phyloP scores from a whole-genome alignment of 1,140 invertebrate species.

The Pseudoatta argentina region DNA sequence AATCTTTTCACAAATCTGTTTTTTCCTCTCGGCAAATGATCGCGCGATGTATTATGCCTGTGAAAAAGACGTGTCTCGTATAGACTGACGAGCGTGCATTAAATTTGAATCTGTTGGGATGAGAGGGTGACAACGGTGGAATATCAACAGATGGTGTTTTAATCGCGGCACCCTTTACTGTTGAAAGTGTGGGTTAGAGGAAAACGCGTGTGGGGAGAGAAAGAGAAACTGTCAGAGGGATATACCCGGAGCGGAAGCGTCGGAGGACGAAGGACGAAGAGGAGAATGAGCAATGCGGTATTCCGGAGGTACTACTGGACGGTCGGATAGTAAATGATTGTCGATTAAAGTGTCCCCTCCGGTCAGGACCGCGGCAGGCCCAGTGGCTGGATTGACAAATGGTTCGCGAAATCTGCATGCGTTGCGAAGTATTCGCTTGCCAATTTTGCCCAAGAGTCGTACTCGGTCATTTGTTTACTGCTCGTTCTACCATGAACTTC shows the following conservation, averaged over 20 bases:
- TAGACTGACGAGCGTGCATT: constrained; percentile 17
- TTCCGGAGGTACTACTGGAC: constrained; percentile 34
- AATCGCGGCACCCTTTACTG: constrained; percentile 71
- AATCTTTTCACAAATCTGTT: constrained; percentile 15
- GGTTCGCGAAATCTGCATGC: constrained; percentile 83
- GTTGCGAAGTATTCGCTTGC: constrained; percentile 76
- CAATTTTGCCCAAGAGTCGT: constrained; percentile 72
- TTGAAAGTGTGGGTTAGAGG: constrained; percentile 32
- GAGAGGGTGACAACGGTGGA: constrained; percentile 19
- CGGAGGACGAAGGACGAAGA: constrained; percentile 46
- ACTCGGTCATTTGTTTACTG: constrained; percentile 72
- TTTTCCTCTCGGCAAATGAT: neutral
- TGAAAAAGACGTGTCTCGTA: constrained; percentile 31
- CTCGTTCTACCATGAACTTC: constrained; percentile 68
- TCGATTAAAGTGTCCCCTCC: constrained; percentile 83
- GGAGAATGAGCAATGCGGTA: constrained; percentile 54
- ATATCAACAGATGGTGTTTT: constrained; percentile 82
- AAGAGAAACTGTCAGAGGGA: constrained; percentile 52
- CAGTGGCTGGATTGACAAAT: constrained; percentile 82
- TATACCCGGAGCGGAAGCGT: neutral
- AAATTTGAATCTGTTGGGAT: constrained; percentile 19
- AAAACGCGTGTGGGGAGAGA: constrained; percentile 25
- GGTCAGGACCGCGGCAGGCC: constrained; percentile 55
- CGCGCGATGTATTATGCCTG: constrained; percentile 25
- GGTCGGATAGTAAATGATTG: constrained; percentile 82